Evolutionary conservation across 2,797 vertebrate genomes (phyloP).

Genomic region (Danio albolineatus): DNA sequence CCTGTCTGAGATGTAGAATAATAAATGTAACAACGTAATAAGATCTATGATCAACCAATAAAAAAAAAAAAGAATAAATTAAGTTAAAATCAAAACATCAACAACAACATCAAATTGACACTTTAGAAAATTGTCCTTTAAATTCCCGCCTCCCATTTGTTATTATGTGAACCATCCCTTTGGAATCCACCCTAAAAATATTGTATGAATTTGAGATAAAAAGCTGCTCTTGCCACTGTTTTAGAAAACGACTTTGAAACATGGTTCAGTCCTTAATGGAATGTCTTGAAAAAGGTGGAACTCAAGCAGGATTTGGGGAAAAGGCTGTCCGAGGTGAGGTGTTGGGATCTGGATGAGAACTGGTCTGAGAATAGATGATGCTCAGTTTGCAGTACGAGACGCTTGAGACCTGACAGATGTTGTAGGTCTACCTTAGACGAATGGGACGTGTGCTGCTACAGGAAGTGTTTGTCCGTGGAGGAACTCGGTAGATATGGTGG

Average conservation of each 20-base stretch:
- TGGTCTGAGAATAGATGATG: not conserved
- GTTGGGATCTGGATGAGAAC: slow-evolving; percentile 28
- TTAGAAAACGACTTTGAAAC: slow-evolving; percentile 36
- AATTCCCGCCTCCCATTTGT: slow-evolving; percentile 62
- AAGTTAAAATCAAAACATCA: not conserved
- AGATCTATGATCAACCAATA: slow-evolving; percentile 23
- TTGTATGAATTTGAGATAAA: slow-evolving; percentile 57
- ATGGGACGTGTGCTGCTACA: slow-evolving; percentile 30
- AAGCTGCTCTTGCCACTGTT: slow-evolving; percentile 51
- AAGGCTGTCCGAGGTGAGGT: slow-evolving; percentile 19
- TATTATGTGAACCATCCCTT: slow-evolving; percentile 39
- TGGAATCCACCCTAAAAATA: slow-evolving; percentile 54
- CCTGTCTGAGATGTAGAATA: slow-evolving; percentile 5
- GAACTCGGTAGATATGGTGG: slow-evolving; percentile 56
- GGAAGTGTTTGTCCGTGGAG: slow-evolving; percentile 44
- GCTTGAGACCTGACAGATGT: slow-evolving; percentile 9
- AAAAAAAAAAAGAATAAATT: slow-evolving; percentile 48
- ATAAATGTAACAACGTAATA: not conserved
- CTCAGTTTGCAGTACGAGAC: slow-evolving; percentile 40
- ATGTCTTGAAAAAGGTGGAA: slow-evolving; percentile 55
- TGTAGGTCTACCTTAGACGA: slow-evolving; percentile 3
- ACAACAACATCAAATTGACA: slow-evolving; percentile 53
- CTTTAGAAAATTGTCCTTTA: slow-evolving; percentile 67
- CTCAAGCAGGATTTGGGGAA: slow-evolving; percentile 44
- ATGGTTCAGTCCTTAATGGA: slow-evolving; percentile 52